These are phyloP conservation scores for Scylla paramamosain DNA, from an alignment of 1,140 invertebrate genomes.

Conservation along the genomic window DNA sequence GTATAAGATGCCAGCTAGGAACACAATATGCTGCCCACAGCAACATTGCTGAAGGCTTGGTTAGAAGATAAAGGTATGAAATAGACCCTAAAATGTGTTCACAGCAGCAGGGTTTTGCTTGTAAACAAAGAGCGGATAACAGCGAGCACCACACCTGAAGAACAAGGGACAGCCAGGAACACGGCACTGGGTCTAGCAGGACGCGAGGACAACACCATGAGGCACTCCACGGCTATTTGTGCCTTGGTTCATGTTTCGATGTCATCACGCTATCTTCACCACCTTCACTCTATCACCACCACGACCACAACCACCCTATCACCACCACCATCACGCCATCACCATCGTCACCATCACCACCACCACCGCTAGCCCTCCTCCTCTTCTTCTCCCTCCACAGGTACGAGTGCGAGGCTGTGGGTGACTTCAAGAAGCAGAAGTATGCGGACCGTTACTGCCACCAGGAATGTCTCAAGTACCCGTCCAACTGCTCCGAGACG, in stretches of 20 bases:
- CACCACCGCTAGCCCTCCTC: neutral
- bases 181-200: no score
- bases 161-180: no score
- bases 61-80: no score
- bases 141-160: no score
- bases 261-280: neutral
- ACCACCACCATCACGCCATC: neutral
- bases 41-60: no score
- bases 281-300: neutral
- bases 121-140: no score
- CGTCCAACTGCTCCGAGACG: constrained; percentile 77
- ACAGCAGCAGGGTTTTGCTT: no score
- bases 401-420: constrained; percentile 88
- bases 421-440: constrained; percentile 83
- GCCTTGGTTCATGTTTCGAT: neutral
- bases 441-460: constrained; percentile 77
- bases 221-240: neutral
- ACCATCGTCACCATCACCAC: neutral
- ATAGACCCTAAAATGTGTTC: no score
- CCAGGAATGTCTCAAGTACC: constrained; percentile 77
- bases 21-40: no score
- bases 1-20: no score
- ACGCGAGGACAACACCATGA: no score
- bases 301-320: neutral
- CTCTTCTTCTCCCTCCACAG: constrained; percentile 80